Base-by-base conservation (phyloP, 2,888 invertebrate genomes). In the Cordylochernes scorpioides region DNA sequence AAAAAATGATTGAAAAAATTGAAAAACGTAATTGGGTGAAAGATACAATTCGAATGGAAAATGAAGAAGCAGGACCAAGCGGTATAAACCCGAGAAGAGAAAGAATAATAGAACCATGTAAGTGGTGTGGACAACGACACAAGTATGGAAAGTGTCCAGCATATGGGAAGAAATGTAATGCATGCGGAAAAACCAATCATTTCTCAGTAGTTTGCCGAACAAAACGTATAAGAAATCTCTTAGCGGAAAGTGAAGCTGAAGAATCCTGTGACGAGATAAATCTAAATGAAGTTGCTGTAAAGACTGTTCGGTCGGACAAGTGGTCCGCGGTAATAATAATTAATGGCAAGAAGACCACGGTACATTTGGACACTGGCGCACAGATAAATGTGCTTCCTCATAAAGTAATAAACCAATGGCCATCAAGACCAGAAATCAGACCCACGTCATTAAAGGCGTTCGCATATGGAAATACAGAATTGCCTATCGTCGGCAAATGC, bases 331-430 rank as follows among this genome's bases (percentile, higher is more conserved):
- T 13, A 9, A 22, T 12, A 28, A n/a, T 19, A 24, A 19, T 19
- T 25, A 3, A 5, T 3, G 3, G 19, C 29, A 14, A 29, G 17
- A 15, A 15, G 17, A 15, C 12, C 12, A 9, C 5, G 32, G 25
- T 12, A 18, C 9, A 5, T 28, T 32, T 32, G 17, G 32, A 32
- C 16, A 31, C 22, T 3, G 31, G 31, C 3, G 28, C 32, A 4
- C 32, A 32, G 14, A 29, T 32, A 4, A 32, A 32, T 25, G 32
- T 29, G 3, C 13, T 32, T n/a, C 29, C 32, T 4, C 17, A 29
- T 2, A 16, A 12, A 9, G 17, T 9, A 15, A 6, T 32, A 9
- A 14, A 9, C 14, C 18, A 28, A 7, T 24, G 15, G 25, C n/a
- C 16, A 4, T 12, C 21, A 7, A 12, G 17, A n/a, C 29, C 26